Conservation (phyloP, 1,140 invertebrate species). For the Drosophila funebris region DNA sequence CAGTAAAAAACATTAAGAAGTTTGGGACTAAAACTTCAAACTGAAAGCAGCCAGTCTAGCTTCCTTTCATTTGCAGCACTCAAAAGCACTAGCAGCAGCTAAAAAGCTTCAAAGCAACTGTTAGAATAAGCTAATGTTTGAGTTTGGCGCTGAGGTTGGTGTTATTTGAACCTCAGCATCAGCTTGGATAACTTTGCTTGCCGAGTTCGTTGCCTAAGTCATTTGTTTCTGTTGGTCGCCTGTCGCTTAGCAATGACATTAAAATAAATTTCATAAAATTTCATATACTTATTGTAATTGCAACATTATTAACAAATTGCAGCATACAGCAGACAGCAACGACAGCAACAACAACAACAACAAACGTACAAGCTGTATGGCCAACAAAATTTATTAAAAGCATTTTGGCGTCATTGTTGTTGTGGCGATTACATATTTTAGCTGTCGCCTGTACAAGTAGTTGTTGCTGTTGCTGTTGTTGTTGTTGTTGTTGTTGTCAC, state of each 20-base stretch:
- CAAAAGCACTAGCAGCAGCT: background rate
- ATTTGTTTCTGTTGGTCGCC: constrained; percentile 16
- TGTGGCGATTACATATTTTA: constrained; percentile 71
- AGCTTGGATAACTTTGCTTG: constrained; percentile 1
- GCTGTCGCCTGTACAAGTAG: constrained; percentile 68
- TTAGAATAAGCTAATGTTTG: background rate
- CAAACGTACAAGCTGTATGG: constrained; percentile 57
- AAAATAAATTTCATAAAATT: constrained; percentile 58
- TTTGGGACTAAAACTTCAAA: too few species aligned
- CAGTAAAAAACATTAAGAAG: too few species aligned
- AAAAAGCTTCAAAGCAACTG: background rate
- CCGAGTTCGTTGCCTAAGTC: constrained; percentile 45
- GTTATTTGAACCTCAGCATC: background rate
- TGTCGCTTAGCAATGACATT: constrained; percentile 57
- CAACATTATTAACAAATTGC: constrained; percentile 80
- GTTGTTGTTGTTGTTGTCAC: constrained; percentile 59
- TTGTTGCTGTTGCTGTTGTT: background rate
- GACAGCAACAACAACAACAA: constrained; percentile 25
- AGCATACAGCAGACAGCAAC: constrained; percentile 48
- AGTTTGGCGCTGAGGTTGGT: background rate
- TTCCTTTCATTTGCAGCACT: too few species aligned
- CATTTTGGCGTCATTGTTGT: constrained; percentile 64
- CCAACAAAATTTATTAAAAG: constrained; percentile 78
- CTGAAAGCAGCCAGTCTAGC: too few species aligned
- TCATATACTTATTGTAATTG: constrained; percentile 67